Conservation (phyloP, 1,140 invertebrate species). For the Scaptomyza montana region DNA sequence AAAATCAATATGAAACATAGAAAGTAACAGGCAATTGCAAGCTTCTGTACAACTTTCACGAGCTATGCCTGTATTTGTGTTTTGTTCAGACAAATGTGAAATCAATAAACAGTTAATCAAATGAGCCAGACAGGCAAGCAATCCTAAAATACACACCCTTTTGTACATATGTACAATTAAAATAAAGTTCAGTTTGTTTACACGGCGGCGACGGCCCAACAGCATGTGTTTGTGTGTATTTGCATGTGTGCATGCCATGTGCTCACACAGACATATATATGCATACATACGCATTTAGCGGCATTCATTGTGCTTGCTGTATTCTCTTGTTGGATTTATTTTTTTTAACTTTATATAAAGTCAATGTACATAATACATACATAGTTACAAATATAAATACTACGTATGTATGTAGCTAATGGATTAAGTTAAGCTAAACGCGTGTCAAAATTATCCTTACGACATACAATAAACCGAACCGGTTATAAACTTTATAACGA, state of each 20-base stretch:
- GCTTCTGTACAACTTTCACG: slow-evolving; percentile 38
- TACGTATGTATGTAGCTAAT: not conserved
- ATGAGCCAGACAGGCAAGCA: slow-evolving; percentile 19
- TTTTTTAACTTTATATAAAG: not conserved
- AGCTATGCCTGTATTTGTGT: slow-evolving; percentile 30
- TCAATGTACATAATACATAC: not conserved
- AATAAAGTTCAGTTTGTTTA: slow-evolving; percentile 43
- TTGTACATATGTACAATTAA: not conserved
- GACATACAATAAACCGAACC: too few species aligned
- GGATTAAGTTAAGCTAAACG: not conserved
- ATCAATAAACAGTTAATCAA: slow-evolving; percentile 71
- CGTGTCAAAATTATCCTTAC: too few species aligned
- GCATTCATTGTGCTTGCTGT: slow-evolving; percentile 2
- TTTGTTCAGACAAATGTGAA: slow-evolving; percentile 27
- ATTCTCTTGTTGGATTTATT: not conserved
- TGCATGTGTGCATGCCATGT: slow-evolving; percentile 28
- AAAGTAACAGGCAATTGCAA: slow-evolving; percentile 31
- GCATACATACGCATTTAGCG: not conserved
- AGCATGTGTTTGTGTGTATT: not conserved
- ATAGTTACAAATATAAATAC: slow-evolving; percentile 4
- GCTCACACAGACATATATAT: slow-evolving; percentile 13
- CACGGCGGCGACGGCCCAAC: slow-evolving; percentile 13
- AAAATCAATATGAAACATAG: slow-evolving; percentile 69
- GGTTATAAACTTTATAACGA: too few species aligned
- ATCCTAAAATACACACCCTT: slow-evolving; percentile 6